phyloP scores from a whole-genome alignment of 2,888 invertebrate species.

The Rhyacophila evoluta region DNA sequence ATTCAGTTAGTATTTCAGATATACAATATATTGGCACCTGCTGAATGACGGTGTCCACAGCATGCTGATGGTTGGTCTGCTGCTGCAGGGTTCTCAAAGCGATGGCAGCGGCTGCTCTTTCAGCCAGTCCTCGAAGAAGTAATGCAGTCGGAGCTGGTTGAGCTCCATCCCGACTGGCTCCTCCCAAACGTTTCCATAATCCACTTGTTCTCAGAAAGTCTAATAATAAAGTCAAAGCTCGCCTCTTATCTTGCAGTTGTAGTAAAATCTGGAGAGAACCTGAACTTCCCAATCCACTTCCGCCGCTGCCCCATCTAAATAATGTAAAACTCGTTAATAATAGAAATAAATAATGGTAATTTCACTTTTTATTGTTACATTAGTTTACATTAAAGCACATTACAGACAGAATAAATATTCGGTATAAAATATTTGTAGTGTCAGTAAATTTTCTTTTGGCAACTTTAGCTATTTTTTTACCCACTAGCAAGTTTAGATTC shows the following conservation, averaged over 20 bases:
- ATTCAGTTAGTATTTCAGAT: no score
- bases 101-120: conserved; percentile 82
- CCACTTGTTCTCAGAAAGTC: conserved; percentile 79
- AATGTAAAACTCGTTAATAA: no score
- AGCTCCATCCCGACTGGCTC: conserved; percentile 58
- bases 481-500: no score
- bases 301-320: conserved; percentile 62
- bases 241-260: conserved; percentile 89
- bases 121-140: conserved; percentile 80
- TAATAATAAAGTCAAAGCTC: conserved; percentile 81
- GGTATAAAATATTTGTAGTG: no score
- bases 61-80: conserved; percentile 53
- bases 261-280: conserved; percentile 86
- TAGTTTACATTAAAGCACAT: no score
- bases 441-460: no score
- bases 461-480: no score
- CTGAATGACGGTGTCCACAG: conserved; percentile 52
- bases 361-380: no score
- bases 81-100: conserved; percentile 75
- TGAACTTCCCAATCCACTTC: conserved; percentile 75
- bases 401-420: no score
- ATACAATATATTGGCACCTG: conserved; percentile 52
- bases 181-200: conserved; percentile 74
- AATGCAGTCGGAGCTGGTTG: conserved; percentile 63
- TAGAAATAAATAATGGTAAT: no score